Evolutionary conservation across 1,140 invertebrate species (phyloP), one percentile per base, ranked within the genome.

Genomic region (Ceratina australensis): DNA sequence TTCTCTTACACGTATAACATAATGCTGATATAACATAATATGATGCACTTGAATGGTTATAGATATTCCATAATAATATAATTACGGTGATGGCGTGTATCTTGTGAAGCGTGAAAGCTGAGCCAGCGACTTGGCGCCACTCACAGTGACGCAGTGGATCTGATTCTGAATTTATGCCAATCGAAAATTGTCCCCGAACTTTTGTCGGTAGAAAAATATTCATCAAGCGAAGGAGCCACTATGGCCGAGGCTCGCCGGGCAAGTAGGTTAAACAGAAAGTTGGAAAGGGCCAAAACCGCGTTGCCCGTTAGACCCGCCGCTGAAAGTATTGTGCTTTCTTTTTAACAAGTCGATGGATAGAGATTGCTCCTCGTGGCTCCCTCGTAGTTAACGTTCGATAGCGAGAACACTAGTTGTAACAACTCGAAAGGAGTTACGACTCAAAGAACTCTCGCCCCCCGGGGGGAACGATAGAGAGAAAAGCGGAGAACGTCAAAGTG

Each of bases 91-190:
- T 18, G 13, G n/a, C n/a, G 52, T n/a, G 52, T 16, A 7, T 60
- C 15, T 28, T 18, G 15, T n/a, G 3, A 2, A 18, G 12, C 15
- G 5, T 18, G 16, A 10, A 20, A 57, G 50, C 49, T 28, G 65
- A 54, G 26, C 8, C 42, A 2, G 52, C 16, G 49, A 26, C 5
- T 72, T 60, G 68, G 56, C 24, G n/a, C 22, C 52, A 16, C 33
- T 42, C 18, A 7, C 16, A 28, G 52, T n/a, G 65, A 16, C 16
- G 56, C 22, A 47, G 33, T 59, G n/a, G 7, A 26, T 47, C 33
- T n/a, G 8, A n/a, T 52, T 20, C 16, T 71, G 74, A 77, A 52
- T 20, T 50, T n/a, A 59, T 76, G 74, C 74, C 74, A 76, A 76
- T 71, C 26, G 57, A 50, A 50, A 61, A 20, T 52, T 13, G 47